These are phyloP conservation scores for Setophaga coronata DNA, from an alignment of 2,113 vertebrate species.

Conservation along the genomic window DNA sequence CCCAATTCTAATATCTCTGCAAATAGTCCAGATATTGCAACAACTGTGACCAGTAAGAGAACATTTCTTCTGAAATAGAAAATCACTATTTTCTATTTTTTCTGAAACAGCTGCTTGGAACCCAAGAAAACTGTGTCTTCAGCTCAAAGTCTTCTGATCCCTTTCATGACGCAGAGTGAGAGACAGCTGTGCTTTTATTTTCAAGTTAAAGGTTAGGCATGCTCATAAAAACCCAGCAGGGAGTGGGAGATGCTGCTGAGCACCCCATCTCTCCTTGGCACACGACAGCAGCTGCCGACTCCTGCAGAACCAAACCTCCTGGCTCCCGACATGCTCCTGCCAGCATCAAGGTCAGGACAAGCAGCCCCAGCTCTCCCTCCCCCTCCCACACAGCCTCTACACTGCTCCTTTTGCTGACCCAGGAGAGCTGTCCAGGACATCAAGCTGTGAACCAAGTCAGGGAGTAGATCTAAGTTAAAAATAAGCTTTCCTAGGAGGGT, in stretches of 20 bases:
- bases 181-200: background rate
- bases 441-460: rapidly evolving
- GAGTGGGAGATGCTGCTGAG: background rate
- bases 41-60: background rate
- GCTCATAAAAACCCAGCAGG: background rate
- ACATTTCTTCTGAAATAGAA: background rate
- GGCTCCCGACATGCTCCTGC: background rate
- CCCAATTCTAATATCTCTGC: background rate
- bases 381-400: background rate
- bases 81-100: background rate
- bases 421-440: background rate
- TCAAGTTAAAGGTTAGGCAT: background rate
- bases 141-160: background rate
- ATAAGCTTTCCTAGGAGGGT: background rate
- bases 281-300: background rate
- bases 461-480: background rate
- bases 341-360: background rate
- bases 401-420: background rate
- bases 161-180: background rate
- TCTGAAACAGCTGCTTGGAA: background rate
- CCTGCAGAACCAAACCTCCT: background rate
- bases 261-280: background rate
- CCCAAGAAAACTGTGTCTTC: background rate
- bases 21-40: background rate
- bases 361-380: background rate